Evolutionary conservation across 2,888 invertebrate genomes (phyloP), one percentile per base, ranked within the genome.

Genomic region (Netelia melanura): DNA sequence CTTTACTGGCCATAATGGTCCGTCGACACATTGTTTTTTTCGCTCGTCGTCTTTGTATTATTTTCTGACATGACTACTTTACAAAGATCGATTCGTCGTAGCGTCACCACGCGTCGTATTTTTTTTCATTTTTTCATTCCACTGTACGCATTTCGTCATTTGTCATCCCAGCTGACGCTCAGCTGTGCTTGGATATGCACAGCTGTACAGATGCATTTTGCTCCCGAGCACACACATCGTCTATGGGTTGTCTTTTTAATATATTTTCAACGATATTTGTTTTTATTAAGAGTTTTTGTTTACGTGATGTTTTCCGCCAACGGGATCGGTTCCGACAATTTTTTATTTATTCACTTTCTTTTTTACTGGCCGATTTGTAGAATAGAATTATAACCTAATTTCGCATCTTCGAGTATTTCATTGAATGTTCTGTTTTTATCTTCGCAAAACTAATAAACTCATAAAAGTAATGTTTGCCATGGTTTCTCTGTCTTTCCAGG

Each of bases 401-500:
- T 17, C 21, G 9, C n/a, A 58, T 9, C 0, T 2, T 21, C 58
- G 21, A 58, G 3, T 58, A 17, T 58, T 58, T 58, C 58, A 5
- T n/a, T 11, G 11, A 48, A 14, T 48, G 11, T 48, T 48, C 14
- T 48, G 11, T 14, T 48, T 11, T 48, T 48, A 14, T 48, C 14
- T 14, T 48, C 14, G 11, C 48, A 48, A 10, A 48, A 30, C 38
- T 38, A 38, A 8, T 38, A 38, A 0, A 38, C 5, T 38, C 38
- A 6, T 38, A 38, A 38, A 38, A 38, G 30, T 38, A 38, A 6
- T 3, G 30, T 30, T 30, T 38, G 6, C 2, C 38, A 38, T 6
- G 38, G 38, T 38, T 6, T 38, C 23, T 67, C 2, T 80, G 86
- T 54, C 87, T 62, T 90, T 91, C 3, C 79, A 93, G 93, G 92